Conservation (phyloP, 2,113 vertebrate genomes). For the Phalacrocorax pelagicus region DNA sequence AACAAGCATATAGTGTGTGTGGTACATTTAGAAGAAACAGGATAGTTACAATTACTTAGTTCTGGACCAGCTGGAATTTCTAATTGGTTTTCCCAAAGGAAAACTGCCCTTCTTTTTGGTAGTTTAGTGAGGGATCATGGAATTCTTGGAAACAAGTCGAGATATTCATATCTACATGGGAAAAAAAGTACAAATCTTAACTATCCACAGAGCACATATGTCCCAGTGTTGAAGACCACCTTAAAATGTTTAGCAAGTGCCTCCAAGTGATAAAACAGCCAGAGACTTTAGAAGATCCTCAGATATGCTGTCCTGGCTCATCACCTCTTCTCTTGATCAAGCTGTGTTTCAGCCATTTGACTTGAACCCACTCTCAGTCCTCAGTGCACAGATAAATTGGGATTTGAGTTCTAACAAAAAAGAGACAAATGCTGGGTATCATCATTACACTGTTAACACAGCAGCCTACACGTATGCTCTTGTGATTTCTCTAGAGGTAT, state of each 20-base stretch:
- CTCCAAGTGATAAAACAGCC: not conserved
- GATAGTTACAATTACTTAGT: not conserved
- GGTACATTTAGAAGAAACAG: not conserved
- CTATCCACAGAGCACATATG: not conserved
- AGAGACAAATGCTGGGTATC: not conserved
- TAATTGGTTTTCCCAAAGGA: not conserved
- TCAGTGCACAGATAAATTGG: not conserved
- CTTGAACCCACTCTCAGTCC: not conserved
- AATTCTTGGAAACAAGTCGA: not conserved
- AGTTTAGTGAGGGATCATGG: not conserved
- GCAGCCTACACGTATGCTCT: not conserved
- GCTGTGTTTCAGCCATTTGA: not conserved
- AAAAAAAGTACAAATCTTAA: not conserved
- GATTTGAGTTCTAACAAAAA: not conserved
- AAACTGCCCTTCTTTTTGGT: not conserved
- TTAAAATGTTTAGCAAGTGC: not conserved
- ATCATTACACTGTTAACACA: not conserved
- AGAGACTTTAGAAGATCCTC: not conserved
- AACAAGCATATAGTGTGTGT: not conserved
- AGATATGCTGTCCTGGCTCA: not conserved
- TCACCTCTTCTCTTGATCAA: not conserved
- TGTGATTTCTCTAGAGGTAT: not conserved
- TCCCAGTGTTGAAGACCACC: not conserved
- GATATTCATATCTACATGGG: not conserved
- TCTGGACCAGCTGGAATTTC: not conserved